These are phyloP conservation scores for Zaprionus africanus DNA, from an alignment of 1,140 invertebrate genomes.

Conservation along the genomic window DNA sequence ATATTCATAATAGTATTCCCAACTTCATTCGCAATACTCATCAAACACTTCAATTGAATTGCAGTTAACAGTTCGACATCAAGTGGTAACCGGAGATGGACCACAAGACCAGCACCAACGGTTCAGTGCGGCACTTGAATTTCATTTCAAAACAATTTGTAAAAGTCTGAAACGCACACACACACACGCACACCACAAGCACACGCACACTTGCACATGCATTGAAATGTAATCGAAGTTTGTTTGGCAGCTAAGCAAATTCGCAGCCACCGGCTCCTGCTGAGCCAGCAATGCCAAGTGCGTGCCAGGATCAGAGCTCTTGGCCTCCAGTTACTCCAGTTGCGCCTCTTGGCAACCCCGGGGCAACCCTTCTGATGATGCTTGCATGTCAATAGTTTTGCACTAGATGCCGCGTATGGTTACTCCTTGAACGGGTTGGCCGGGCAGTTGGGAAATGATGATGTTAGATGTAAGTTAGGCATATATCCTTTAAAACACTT, in stretches of 20 bases:
- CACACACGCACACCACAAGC: neutral
- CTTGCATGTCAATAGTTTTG: slow-evolving; percentile 75
- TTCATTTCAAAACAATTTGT: slow-evolving; percentile 82
- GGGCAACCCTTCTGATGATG: slow-evolving; percentile 15
- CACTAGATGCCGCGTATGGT: slow-evolving; percentile 1
- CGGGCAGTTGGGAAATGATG: too few species aligned
- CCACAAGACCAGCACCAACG: slow-evolving; percentile 34
- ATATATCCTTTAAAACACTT: too few species aligned
- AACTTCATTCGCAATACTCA: neutral
- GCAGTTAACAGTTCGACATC: neutral
- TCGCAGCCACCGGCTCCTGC: slow-evolving; percentile 55
- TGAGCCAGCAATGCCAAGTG: slow-evolving; percentile 66
- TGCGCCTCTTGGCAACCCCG: neutral
- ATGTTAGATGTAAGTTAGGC: too few species aligned
- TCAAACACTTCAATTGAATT: slow-evolving; percentile 6
- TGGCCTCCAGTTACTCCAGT: slow-evolving; percentile 35
- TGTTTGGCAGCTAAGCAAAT: slow-evolving; percentile 82
- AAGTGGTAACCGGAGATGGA: slow-evolving; percentile 10
- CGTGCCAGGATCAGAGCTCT: slow-evolving; percentile 47
- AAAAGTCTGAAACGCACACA: slow-evolving; percentile 60
- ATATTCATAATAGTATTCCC: neutral
- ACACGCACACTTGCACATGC: slow-evolving; percentile 27
- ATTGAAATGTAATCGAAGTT: slow-evolving; percentile 65
- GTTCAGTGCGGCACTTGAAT: slow-evolving; percentile 57
- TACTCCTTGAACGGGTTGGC: neutral